A percentile compares a stretch with the other conserved stretches of the same genome.
Conservation (phyloP, 2,113 vertebrate species). For the Ceyx melanurus region DNA sequence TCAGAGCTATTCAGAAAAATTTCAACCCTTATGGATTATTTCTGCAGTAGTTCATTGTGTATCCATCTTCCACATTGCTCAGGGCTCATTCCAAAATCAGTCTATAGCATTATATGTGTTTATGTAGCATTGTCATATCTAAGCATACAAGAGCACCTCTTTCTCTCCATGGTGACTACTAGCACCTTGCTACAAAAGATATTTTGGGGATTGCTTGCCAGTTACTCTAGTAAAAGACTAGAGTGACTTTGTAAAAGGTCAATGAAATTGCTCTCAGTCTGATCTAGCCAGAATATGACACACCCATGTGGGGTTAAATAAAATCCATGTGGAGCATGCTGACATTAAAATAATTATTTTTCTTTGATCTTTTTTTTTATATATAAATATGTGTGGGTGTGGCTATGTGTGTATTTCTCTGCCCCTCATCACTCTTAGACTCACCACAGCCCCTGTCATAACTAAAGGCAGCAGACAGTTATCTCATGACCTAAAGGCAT, state of each 20-base stretch:
- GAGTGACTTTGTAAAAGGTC: slow-evolving; percentile 40
- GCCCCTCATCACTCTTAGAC: not conserved
- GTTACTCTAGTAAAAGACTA: not conserved
- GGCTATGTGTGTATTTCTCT: not conserved
- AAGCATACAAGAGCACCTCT: not conserved
- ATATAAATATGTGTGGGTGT: not conserved
- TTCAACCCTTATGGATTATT: not conserved
- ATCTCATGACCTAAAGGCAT: slow-evolving; percentile 57
- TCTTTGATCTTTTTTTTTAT: not conserved
- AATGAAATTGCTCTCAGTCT: not conserved
- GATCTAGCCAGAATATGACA: not conserved
- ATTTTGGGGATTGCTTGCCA: not conserved
- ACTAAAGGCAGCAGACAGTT: slow-evolving; percentile 13
- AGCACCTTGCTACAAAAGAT: not conserved
- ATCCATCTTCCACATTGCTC: not conserved
- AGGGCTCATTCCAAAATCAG: slow-evolving; percentile 19
- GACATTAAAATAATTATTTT: not conserved
- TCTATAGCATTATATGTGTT: slow-evolving; percentile 4
- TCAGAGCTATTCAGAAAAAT: not conserved
- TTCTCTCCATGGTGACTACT: not conserved
- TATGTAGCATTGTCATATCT: not conserved
- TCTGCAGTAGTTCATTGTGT: not conserved
- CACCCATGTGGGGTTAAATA: not conserved
- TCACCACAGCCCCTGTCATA: not conserved
- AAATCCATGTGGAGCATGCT: not conserved